A percentile compares a stretch with the other conserved stretches of the same genome.
phyloP scores from a whole-genome alignment of 1,140 invertebrate species.

The Branchinecta lindahli region DNA sequence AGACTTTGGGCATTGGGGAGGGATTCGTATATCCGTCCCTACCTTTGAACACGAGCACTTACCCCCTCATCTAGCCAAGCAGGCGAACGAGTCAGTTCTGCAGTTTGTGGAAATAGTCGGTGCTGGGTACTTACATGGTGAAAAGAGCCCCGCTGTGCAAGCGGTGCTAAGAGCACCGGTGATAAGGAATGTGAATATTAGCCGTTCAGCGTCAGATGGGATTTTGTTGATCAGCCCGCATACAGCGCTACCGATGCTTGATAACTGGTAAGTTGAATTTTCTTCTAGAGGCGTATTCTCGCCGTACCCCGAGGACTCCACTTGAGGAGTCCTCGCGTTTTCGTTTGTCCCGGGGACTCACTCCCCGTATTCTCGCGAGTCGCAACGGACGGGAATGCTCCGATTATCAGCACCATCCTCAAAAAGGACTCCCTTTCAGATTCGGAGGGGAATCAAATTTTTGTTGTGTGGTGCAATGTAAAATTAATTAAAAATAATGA shows the following conservation, averaged over 20 bases:
- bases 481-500: too few species aligned
- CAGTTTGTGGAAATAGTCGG: constrained; percentile 73
- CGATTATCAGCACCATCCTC: too few species aligned
- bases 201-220: constrained; percentile 71
- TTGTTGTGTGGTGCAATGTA: too few species aligned
- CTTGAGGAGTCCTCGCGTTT: too few species aligned
- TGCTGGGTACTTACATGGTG: constrained; percentile 91
- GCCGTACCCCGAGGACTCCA: too few species aligned
- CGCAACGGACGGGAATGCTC: too few species aligned
- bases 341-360: too few species aligned
- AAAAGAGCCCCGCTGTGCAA: constrained; percentile 82
- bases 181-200: constrained; percentile 66
- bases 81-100: constrained; percentile 45
- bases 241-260: constrained; percentile 46
- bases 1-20: constrained; percentile 79
- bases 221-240: constrained; percentile 79
- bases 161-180: constrained; percentile 66
- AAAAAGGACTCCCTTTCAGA: too few species aligned
- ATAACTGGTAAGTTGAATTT: constrained; percentile 31
- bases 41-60: constrained; percentile 16
- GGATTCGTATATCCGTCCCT: constrained; percentile 40
- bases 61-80: constrained; percentile 13
- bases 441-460: too few species aligned
- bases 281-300: too few species aligned
- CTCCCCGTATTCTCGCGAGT: too few species aligned